A percentile compares a stretch with the other conserved stretches of the same genome.
phyloP scores from a whole-genome alignment of 2,888 invertebrate species.

The Drosophila planitibia region DNA sequence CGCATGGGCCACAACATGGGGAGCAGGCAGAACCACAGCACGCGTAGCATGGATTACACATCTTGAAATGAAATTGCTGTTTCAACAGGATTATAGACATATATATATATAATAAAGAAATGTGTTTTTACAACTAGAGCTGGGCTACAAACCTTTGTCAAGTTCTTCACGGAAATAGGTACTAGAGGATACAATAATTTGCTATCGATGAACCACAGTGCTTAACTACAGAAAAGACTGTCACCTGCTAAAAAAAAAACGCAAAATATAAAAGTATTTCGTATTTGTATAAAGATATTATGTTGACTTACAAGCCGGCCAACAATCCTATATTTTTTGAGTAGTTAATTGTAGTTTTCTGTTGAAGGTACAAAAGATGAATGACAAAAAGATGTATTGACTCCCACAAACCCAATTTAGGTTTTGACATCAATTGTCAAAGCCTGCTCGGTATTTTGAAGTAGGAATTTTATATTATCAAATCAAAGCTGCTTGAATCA shows the following conservation, averaged over 20 bases:
- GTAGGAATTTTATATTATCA: background rate
- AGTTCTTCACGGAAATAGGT: conserved; percentile 4
- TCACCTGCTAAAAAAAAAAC: background rate
- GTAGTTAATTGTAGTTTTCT: conserved; percentile 8
- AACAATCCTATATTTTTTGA: conserved; percentile 4
- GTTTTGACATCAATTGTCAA: background rate
- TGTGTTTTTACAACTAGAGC: background rate
- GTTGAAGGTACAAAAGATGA: background rate
- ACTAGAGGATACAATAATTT: background rate
- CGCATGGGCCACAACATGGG: conserved; percentile 32
- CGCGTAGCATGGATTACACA: conserved; percentile 52
- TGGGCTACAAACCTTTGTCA: background rate
- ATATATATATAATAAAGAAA: background rate
- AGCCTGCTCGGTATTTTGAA: background rate
- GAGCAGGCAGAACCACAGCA: conserved; percentile 32
- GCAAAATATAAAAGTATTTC: background rate
- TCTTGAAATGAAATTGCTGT: conserved; percentile 16
- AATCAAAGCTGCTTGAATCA: background rate
- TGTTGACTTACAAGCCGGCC: conserved; percentile 23
- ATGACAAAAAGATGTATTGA: background rate
- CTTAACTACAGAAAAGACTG: conserved; percentile 12
- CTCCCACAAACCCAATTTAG: background rate
- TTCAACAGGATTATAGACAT: background rate
- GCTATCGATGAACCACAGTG: background rate
- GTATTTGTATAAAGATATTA: background rate